Conservation (phyloP, 2,797 vertebrate genomes). For the Macrochelys suwanniensis region DNA sequence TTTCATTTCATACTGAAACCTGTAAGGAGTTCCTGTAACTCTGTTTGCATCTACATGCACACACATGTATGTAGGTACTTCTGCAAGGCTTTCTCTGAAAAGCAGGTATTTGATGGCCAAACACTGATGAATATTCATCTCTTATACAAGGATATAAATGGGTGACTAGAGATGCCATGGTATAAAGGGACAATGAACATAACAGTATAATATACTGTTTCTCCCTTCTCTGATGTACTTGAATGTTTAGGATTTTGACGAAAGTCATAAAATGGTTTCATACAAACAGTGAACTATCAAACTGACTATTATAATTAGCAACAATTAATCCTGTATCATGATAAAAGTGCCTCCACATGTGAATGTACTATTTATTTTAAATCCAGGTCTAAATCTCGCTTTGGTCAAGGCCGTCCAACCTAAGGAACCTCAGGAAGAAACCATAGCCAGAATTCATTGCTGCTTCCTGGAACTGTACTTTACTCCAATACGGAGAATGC, state of each 20-base stretch:
- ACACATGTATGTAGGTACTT: rapidly evolving
- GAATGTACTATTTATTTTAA: constrained; percentile 51
- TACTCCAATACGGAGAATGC: constrained; percentile 51
- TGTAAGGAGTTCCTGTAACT: background rate
- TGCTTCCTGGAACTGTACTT: constrained; percentile 59
- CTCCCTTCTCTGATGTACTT: background rate
- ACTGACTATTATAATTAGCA: background rate
- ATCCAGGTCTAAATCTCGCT: constrained; percentile 83
- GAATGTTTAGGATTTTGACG: background rate
- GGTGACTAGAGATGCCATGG: background rate
- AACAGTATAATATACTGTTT: background rate
- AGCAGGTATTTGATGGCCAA: background rate
- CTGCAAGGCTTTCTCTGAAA: background rate
- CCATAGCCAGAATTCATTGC: background rate
- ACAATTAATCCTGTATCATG: background rate
- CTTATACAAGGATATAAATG: background rate
- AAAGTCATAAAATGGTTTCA: background rate
- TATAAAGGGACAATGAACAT: background rate
- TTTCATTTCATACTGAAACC: background rate
- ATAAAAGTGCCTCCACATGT: background rate
- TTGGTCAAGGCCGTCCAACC: constrained; percentile 81
- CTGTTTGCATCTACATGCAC: background rate
- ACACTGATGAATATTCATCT: background rate
- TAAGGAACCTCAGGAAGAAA: constrained; percentile 70
- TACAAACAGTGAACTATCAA: background rate